Conservation (phyloP, 2,113 vertebrate species). For the Lasiurus borealis region DNA sequence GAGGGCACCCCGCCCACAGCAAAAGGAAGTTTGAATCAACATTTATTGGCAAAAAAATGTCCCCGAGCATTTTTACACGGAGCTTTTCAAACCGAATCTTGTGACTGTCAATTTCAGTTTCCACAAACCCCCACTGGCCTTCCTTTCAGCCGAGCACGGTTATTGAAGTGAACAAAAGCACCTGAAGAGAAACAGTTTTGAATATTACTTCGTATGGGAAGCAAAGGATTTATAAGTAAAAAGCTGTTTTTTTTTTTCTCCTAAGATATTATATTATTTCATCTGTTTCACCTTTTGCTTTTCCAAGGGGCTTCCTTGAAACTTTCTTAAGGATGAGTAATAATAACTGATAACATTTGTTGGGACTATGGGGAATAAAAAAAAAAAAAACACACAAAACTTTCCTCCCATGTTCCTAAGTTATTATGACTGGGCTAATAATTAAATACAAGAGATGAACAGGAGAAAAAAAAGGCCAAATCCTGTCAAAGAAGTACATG, state of each 20-base stretch:
- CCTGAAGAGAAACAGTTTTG: not conserved
- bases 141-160: not conserved
- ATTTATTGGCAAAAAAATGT: not conserved
- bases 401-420: not conserved
- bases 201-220: not conserved
- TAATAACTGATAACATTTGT: not conserved
- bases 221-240: not conserved
- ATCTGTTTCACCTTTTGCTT: conserved; percentile 40
- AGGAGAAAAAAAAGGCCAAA: not conserved
- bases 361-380: not conserved
- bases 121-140: not conserved
- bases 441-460: not conserved
- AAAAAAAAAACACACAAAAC: not conserved
- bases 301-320: not conserved
- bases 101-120: not conserved
- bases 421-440: not conserved
- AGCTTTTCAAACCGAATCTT: not conserved
- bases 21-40: not conserved
- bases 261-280: not conserved
- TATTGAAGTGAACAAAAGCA: not conserved
- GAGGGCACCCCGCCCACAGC: not conserved
- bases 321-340: not conserved
- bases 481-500: not conserved
- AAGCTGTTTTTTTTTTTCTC: not conserved
- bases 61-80: not conserved